phyloP scores from a whole-genome alignment of 2,113 vertebrate genomes.

The Trogon melanurus region DNA sequence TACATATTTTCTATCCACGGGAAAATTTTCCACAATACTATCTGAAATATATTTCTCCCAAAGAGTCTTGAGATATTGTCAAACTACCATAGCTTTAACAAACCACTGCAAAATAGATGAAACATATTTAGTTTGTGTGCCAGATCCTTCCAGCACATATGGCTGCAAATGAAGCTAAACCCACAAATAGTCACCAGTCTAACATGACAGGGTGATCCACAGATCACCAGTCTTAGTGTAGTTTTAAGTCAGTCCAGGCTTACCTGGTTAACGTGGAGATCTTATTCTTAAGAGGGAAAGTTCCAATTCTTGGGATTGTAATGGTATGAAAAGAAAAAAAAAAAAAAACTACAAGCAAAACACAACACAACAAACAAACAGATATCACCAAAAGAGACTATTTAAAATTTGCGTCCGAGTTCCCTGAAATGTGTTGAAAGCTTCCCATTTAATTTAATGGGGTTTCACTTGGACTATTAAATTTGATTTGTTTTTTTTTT shows the following conservation, averaged over 20 bases:
- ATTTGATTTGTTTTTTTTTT: too few relatives aligned
- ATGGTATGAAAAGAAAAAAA: not conserved
- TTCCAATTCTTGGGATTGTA: not conserved
- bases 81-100: not conserved
- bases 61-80: not conserved
- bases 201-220: not conserved
- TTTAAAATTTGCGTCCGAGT: not conserved
- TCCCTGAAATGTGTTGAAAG: not conserved
- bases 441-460: not conserved
- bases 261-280: not conserved
- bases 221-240: not conserved
- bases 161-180: not conserved
- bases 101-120: not conserved
- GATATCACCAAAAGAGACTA: fast-evolving
- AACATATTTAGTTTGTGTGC: not conserved
- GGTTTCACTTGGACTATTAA: not conserved
- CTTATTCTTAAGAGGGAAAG: not conserved
- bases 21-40: not conserved
- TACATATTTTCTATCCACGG: not conserved
- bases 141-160: not conserved
- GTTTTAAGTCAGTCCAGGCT: not conserved
- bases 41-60: not conserved
- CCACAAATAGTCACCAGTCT: too few relatives aligned
- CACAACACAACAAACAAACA: not conserved
- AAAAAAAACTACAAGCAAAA: not conserved